Conservation (phyloP, 1,140 invertebrate species). For the Colletes latitarsis region DNA sequence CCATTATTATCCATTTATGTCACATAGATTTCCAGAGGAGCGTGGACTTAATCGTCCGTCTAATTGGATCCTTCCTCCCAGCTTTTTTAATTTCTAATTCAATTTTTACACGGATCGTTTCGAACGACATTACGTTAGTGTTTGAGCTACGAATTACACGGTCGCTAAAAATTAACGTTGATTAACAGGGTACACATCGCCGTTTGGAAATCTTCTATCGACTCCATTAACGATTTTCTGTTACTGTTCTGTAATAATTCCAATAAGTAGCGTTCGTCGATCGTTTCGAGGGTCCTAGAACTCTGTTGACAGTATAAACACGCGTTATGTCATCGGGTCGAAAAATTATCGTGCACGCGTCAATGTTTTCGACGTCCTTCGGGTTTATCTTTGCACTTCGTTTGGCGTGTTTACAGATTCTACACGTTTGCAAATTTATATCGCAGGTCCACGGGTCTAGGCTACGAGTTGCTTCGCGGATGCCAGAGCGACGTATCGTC, state of each 20-base stretch:
- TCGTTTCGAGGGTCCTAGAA: background rate
- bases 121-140: too few species aligned
- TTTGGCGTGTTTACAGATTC: background rate
- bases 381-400: background rate
- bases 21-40: background rate
- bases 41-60: background rate
- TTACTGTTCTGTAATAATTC: too few species aligned
- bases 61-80: too few species aligned
- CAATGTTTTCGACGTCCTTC: background rate
- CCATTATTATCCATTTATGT: background rate
- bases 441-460: background rate
- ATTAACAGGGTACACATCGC: too few species aligned
- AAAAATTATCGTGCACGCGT: background rate
- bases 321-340: background rate
- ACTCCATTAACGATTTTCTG: too few species aligned
- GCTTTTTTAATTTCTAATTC: background rate
- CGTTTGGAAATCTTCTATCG: too few species aligned
- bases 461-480: background rate
- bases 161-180: too few species aligned
- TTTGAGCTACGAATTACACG: too few species aligned
- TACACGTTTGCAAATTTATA: background rate
- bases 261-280: too few species aligned
- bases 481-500: background rate
- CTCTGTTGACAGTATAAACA: background rate
- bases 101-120: too few species aligned